Percentiles rank a stretch among this genome's conserved stretches.
phyloP scores from a whole-genome alignment of 92 coral and sea anemone genomes.

The Epizoanthus scotinus region DNA sequence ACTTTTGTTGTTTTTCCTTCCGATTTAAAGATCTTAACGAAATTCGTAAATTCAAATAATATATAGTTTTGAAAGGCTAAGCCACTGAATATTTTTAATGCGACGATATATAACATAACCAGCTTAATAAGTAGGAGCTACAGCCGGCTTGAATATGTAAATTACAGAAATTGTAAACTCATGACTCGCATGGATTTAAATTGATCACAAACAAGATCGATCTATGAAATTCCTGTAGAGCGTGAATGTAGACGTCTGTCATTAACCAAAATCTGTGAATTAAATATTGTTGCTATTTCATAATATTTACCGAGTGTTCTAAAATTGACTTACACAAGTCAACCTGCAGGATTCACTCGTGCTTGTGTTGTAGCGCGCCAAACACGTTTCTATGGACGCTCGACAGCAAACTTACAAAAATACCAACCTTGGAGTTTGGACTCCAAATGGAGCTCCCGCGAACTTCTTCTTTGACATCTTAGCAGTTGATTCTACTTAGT shows the following conservation, averaged over 20 bases:
- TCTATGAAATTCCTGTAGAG: background rate
- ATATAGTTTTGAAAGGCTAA: too few species aligned
- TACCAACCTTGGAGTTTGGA: conserved; percentile 89
- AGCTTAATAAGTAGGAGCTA: too few species aligned
- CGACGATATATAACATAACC: too few species aligned
- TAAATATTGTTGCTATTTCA: background rate
- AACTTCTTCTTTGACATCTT: conserved; percentile 90
- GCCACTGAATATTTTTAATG: too few species aligned
- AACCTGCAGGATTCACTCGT: background rate
- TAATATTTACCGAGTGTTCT: background rate
- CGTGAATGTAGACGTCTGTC: background rate
- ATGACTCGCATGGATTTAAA: too few species aligned
- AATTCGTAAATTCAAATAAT: too few species aligned
- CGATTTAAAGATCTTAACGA: too few species aligned
- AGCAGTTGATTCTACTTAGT: background rate
- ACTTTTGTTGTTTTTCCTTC: too few species aligned
- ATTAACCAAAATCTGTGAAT: background rate
- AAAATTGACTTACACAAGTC: conserved; percentile 14
- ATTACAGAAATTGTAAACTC: too few species aligned
- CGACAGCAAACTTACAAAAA: background rate
- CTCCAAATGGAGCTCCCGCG: conserved; percentile 95
- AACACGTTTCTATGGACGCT: conserved; percentile 13
- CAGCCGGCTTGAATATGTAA: too few species aligned
- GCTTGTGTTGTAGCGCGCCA: background rate
- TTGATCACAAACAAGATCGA: background rate